A percentile compares a stretch with the other conserved stretches of the same genome.
Conservation (phyloP, 2,113 vertebrate species). For the Petrocephalus zakoni region DNA sequence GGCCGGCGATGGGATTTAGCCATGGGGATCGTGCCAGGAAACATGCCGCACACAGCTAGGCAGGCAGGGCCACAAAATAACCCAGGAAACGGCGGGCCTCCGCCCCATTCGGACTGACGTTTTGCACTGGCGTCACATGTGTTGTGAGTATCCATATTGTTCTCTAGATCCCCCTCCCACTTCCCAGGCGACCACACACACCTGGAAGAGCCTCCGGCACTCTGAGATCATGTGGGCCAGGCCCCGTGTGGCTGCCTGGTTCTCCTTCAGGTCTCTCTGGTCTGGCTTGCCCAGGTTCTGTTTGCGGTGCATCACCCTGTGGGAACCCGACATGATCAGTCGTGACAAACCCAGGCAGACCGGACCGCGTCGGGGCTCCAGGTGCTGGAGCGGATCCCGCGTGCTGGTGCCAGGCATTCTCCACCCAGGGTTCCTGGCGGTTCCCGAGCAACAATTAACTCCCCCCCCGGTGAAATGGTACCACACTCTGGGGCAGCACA, state of each 20-base stretch:
- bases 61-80: background rate
- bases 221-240: constrained; percentile 95
- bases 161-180: background rate
- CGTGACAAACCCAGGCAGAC: background rate
- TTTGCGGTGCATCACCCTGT: constrained; percentile 94
- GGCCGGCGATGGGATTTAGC: background rate
- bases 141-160: background rate
- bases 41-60: background rate
- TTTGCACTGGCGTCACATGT: background rate
- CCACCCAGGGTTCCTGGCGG: background rate
- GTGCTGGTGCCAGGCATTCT: background rate
- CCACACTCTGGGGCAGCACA: background rate
- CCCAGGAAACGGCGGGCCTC: background rate
- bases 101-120: background rate
- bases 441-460: background rate
- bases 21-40: background rate
- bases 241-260: constrained; percentile 89
- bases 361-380: background rate
- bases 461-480: background rate
- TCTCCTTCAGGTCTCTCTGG: constrained; percentile 94
- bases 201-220: constrained; percentile 90
- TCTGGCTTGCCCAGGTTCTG: constrained; percentile 88
- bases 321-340: constrained; percentile 34
- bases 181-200: constrained; percentile 53
- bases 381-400: constrained; percentile 22